Base-by-base conservation (phyloP, 2,113 vertebrate species). In the Ramphastos sulfuratus region DNA sequence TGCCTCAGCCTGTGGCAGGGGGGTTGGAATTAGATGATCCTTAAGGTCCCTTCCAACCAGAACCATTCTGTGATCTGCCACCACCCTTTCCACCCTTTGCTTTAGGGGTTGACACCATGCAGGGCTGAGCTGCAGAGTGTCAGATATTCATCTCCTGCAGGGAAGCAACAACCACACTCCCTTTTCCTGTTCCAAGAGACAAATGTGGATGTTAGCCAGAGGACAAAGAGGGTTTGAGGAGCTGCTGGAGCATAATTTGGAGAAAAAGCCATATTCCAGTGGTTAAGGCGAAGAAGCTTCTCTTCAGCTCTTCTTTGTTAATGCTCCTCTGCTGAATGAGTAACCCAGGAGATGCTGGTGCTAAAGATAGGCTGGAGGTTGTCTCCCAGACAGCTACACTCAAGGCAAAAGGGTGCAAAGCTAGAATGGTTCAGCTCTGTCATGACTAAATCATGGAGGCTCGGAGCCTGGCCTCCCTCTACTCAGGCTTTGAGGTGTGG, bases 351-450 rank as follows among this genome's bases (percentile, higher is more conserved):
- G 60, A 73, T 74, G 72, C 42, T 80, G 79, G 59, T 35, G 81
- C 89, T 90, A 75, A 88, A 78, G 89, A 86, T n/a, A 93, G 89
- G 63, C 39, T 46, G n/a, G 52, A 5, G 11, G 82, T 87, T 72
- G 37, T 81, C 74, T 86, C 84, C 81, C 72, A 60, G 61, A 48
- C 23, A 65, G 73, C 63, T 77, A 39, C 3, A 8, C 42, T 21
- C 3, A 5, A 89, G 71, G 86, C 35, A 24, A 67, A 87, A 82
- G 83, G 69, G 46, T 89, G 92, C 50, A 93, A 94, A 91, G 42
- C 16, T 42, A n/a, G 88, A 23, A 71, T 52, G 33, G 30, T 86
- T 82, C 44, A 84, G 73, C 39, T 84, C 30, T 37, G 17, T 73
- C 82, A 52, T 67, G 48, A 39, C n/a, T n/a, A 3, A 54, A 65